Conservation (phyloP, 2,888 invertebrate genomes). For the Pilophorus perplexus region DNA sequence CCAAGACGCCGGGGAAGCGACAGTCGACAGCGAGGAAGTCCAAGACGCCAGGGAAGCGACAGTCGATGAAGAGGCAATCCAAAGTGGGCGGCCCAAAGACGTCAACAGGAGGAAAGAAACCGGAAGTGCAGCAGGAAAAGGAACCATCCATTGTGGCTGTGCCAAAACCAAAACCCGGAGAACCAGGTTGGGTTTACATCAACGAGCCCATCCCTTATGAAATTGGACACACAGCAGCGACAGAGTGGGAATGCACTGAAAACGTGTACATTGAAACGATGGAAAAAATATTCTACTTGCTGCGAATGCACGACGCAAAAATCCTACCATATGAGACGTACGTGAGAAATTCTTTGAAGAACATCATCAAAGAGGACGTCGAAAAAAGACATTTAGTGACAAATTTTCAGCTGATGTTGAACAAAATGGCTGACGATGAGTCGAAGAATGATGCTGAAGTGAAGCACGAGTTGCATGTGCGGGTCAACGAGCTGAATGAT, state of each 20-base stretch:
- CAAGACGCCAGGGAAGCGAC: neutral
- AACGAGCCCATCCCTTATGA: constrained; percentile 53
- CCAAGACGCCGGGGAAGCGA: neutral
- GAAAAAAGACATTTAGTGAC: constrained; percentile 59
- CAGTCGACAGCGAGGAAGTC: constrained; percentile 1
- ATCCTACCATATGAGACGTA: constrained; percentile 60
- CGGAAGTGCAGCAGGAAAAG: neutral
- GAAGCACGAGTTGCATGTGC: constrained; percentile 63
- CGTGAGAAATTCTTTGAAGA: constrained; percentile 58
- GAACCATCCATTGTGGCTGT: constrained; percentile 1
- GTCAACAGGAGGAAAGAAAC: neutral
- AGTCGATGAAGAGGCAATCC: constrained; percentile 1
- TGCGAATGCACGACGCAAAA: constrained; percentile 57
- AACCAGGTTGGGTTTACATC: constrained; percentile 54
- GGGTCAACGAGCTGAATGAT: constrained; percentile 57
- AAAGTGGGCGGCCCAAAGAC: neutral
- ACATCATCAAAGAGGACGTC: constrained; percentile 59
- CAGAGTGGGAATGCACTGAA: constrained; percentile 58
- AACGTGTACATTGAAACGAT: constrained; percentile 56
- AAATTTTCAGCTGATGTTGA: constrained; percentile 61
- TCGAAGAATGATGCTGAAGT: constrained; percentile 59
- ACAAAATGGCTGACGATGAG: constrained; percentile 61
- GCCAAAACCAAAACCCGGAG: constrained; percentile 32
- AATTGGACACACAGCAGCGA: constrained; percentile 55
- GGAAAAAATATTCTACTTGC: constrained; percentile 55